Percentiles rank a stretch among this genome's conserved stretches.
These are phyloP conservation scores for Xiphophorus hellerii DNA, from an alignment of 2,113 vertebrate species.

Conservation along the genomic window DNA sequence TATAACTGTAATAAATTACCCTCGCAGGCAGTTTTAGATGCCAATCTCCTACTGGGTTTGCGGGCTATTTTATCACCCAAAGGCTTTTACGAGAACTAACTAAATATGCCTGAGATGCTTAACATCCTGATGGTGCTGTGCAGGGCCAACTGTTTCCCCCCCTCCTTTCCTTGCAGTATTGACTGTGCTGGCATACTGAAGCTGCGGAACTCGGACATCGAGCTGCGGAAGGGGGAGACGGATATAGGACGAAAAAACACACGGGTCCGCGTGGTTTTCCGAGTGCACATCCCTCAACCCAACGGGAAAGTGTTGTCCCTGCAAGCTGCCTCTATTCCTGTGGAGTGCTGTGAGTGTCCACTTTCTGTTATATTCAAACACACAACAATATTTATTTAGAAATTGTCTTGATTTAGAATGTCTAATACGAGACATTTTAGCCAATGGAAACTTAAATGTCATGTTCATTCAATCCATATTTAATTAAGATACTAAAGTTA, in stretches of 20 bases:
- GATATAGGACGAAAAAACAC: conserved; percentile 99
- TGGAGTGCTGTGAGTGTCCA: conserved; percentile 95
- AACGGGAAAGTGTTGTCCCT: conserved; percentile 95
- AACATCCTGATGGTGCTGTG: conserved; percentile 11
- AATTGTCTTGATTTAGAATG: background rate
- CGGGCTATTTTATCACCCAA: conserved; percentile 58
- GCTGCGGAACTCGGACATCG: conserved; percentile 98
- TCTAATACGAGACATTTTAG: no score
- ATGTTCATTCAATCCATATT: background rate
- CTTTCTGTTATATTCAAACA: conserved; percentile 8
- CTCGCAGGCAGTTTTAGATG: conserved; percentile 52
- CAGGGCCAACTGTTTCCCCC: conserved; percentile 37
- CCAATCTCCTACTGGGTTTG: conserved; percentile 45
- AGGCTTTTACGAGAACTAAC: conserved; percentile 31
- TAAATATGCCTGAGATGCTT: conserved; percentile 36
- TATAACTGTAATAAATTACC: conserved; percentile 56
- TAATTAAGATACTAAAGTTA: background rate
- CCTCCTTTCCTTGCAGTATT: conserved; percentile 81
- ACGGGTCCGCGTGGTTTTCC: conserved; percentile 94
- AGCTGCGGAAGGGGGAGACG: conserved; percentile 97
- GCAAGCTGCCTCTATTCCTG: conserved; percentile 94
- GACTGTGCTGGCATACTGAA: conserved; percentile 98
- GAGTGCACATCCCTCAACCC: conserved; percentile 95
- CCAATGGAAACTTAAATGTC: background rate
- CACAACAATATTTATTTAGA: conserved; percentile 34